A percentile compares a stretch with the other conserved stretches of the same genome.
Conservation (phyloP, 1,140 invertebrate genomes). For the Arion vulgaris region DNA sequence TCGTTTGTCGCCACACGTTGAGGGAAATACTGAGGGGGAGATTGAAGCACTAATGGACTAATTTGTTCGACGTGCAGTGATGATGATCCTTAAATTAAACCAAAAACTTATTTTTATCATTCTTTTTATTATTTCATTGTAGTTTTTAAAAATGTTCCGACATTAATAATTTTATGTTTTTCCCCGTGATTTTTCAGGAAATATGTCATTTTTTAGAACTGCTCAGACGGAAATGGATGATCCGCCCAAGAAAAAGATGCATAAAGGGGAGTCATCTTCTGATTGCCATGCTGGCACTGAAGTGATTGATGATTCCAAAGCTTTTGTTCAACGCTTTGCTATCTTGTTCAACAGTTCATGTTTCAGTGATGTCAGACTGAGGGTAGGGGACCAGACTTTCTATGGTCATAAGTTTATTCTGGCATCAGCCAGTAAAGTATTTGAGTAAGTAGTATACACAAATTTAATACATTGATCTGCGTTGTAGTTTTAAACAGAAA, state of each 20-base stretch:
- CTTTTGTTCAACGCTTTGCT: slow-evolving; percentile 50
- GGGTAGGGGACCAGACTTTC: slow-evolving; percentile 52
- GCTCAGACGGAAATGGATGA: slow-evolving; percentile 18
- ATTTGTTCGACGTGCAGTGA: background rate
- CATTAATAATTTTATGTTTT: background rate
- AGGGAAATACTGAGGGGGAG: background rate
- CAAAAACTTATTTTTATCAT: background rate
- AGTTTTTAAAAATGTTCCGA: background rate
- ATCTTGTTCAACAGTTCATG: slow-evolving; percentile 53
- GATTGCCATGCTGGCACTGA: slow-evolving; percentile 20
- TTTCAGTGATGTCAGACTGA: slow-evolving; percentile 59
- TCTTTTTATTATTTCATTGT: background rate
- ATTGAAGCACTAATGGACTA: background rate
- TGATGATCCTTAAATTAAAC: background rate
- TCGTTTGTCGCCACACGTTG: background rate
- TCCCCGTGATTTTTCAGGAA: slow-evolving; percentile 14
- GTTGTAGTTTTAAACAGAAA: too few relatives aligned
- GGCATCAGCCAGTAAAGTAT: slow-evolving; percentile 65
- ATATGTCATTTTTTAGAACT: slow-evolving; percentile 32
- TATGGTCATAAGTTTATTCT: slow-evolving; percentile 63
- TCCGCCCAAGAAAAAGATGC: slow-evolving; percentile 38
- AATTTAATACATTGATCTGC: too few relatives aligned
- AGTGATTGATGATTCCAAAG: slow-evolving; percentile 51
- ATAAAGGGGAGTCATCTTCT: slow-evolving; percentile 37
- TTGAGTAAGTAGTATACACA: slow-evolving; percentile 68